Conservation (phyloP, 2,888 invertebrate species). For the Eristalis tenax region DNA sequence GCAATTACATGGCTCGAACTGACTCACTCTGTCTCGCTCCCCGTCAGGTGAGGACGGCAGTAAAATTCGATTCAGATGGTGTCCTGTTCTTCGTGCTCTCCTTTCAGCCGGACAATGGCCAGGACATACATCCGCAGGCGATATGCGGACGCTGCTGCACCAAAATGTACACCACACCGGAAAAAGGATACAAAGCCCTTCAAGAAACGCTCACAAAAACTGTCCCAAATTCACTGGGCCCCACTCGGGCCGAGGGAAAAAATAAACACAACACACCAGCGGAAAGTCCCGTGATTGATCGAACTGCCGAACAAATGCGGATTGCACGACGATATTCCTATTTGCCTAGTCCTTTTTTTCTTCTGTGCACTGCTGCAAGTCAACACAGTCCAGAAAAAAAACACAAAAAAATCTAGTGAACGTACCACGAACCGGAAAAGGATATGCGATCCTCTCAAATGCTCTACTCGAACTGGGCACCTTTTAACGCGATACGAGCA, state of each 20-base stretch:
- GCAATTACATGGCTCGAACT: slow-evolving; percentile 25
- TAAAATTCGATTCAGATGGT: background rate
- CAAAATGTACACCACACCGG: background rate
- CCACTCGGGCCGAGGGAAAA: background rate
- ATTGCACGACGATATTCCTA: background rate
- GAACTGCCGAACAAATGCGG: background rate
- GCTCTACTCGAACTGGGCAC: slow-evolving; percentile 71
- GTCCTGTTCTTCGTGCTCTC: background rate
- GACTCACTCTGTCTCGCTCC: background rate
- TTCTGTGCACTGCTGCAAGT: slow-evolving; percentile 11
- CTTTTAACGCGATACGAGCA: slow-evolving; percentile 36
- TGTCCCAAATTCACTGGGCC: background rate
- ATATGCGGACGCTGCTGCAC: background rate
- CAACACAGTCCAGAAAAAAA: slow-evolving; percentile 11
- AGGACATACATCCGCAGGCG: slow-evolving; percentile 29
- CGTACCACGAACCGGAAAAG: slow-evolving; percentile 64
- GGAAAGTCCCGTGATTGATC: background rate
- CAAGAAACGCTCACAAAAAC: background rate
- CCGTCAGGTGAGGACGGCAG: slow-evolving; percentile 26
- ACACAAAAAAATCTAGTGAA: slow-evolving; percentile 6
- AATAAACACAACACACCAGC: background rate
- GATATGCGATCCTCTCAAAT: slow-evolving; percentile 70
- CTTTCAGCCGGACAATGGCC: background rate
- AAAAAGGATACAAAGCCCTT: background rate
- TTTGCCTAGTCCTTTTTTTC: background rate